A percentile compares a stretch with the other conserved stretches of the same genome.
Evolutionary conservation across 2,113 vertebrate genomes (phyloP).

Genomic region (Anarrhichthys ocellatus): DNA sequence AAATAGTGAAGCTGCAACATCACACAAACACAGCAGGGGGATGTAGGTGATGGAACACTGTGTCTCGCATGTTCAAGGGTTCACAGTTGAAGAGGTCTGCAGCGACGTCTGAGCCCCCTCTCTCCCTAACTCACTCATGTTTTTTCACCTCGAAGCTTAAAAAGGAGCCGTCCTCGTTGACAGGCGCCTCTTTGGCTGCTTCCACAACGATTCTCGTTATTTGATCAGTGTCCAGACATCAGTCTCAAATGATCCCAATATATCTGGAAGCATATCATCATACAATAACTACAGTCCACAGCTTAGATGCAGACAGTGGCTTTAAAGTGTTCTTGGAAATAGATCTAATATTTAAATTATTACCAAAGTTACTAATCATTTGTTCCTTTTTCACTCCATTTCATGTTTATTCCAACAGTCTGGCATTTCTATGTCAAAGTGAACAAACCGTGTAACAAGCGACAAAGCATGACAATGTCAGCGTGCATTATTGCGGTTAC

Average conservation of each 20-base stretch:
- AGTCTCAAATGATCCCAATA: constrained; percentile 7
- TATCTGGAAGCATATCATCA: neutral
- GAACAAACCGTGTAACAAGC: constrained; percentile 8
- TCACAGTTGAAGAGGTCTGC: constrained; percentile 37
- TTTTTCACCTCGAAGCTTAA: constrained; percentile 1
- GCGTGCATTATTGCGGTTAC: neutral
- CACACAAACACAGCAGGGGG: constrained; percentile 58
- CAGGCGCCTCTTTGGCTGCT: constrained; percentile 9
- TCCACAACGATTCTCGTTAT: constrained; percentile 3
- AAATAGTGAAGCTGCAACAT: constrained; percentile 72
- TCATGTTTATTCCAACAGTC: neutral
- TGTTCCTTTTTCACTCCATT: neutral
- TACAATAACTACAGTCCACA: neutral
- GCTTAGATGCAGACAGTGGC: constrained; percentile 8
- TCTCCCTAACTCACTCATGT: neutral
- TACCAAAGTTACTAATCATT: neutral
- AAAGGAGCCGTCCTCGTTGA: neutral
- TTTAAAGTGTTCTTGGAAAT: constrained; percentile 19
- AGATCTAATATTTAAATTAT: neutral
- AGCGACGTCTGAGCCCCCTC: neutral
- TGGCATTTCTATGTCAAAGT: neutral
- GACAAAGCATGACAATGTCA: constrained; percentile 7
- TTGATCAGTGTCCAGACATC: constrained; percentile 1
- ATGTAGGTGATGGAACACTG: constrained; percentile 64
- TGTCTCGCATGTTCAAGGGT: constrained; percentile 58